Evolutionary conservation across 2,888 invertebrate genomes (phyloP), one percentile per base, ranked within the genome.

Genomic region (Lepidochrysops patricia): DNA sequence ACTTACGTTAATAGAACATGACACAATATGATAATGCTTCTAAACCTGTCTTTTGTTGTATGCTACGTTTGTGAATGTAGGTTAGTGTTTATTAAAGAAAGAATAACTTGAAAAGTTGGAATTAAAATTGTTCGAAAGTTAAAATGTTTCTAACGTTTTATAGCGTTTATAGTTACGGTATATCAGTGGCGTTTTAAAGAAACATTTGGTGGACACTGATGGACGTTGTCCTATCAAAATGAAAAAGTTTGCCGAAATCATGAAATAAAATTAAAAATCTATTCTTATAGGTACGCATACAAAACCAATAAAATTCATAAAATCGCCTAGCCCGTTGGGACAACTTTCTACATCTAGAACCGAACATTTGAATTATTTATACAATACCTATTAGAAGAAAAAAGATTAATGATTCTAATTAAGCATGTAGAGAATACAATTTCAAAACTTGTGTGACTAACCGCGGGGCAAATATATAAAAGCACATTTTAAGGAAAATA

Each of bases 1-100:
- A 72, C 74, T 76, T 68, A 65, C 66, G 64, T 68, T 64, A 65
- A 68, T 62, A 67, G 73, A 73, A 69, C 23, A 19, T 54, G 15
- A 27, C 27, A 54, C 43, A 43, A 43, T 43, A 43, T 43, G 43
- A 43, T 43, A 23, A 23, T 12, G 29, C 29, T 29, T 50, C 57
- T 57, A 32, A 50, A 50, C 67, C 65, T 43, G 43, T 43, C 43
- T 43, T 19, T 43, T 19, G 43, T 43, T 43, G 19, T 12, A 43
- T 43, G 19, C 19, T 19, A 43, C 19, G 43, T 19, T 43, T 9
- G 19, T 19, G 19, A 43, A 23, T 43, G 43, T 43, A 19, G 43
- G 43, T 43, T 43, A 43, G 43, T 19, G 23, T 19, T 19, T 19
- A 2, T 43, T 7, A 29, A 29, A 29, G 29, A 43, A 43, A 9